These are phyloP conservation scores for Cossypha heuglini DNA, from an alignment of 2,797 vertebrate species.

Conservation along the genomic window DNA sequence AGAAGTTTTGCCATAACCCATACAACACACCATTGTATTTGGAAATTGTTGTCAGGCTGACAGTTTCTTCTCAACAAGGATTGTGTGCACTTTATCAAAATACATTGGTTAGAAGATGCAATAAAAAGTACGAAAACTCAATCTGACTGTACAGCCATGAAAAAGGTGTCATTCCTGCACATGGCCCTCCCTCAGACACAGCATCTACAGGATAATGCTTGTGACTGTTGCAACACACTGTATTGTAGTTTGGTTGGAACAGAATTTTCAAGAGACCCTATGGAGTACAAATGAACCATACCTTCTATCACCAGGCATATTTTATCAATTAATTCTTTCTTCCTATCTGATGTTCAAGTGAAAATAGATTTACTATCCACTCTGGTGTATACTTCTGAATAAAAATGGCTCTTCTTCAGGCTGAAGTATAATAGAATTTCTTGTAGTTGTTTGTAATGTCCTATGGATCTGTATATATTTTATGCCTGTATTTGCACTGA, in stretches of 20 bases:
- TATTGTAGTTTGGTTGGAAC: not conserved
- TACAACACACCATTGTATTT: rapidly evolving
- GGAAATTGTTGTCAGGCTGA: not conserved
- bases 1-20: not conserved
- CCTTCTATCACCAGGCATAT: not conserved
- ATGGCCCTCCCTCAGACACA: not conserved
- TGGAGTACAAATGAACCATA: not conserved
- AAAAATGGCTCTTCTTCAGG: not conserved
- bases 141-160: not conserved
- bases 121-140: not conserved
- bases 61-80: not conserved
- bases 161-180: not conserved
- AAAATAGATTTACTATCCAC: not conserved
- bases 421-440: not conserved
- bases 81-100: not conserved
- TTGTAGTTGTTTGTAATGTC: not conserved
- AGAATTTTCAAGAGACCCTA: not conserved
- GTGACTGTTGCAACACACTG: not conserved
- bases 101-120: not conserved
- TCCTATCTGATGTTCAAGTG: not conserved
- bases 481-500: not conserved
- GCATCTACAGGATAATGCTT: not conserved
- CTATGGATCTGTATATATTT: not conserved
- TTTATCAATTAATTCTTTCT: not conserved
- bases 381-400: not conserved